These are phyloP conservation scores for Vicugna pacos DNA, from an alignment of 2,113 vertebrate species.

Conservation along the genomic window DNA sequence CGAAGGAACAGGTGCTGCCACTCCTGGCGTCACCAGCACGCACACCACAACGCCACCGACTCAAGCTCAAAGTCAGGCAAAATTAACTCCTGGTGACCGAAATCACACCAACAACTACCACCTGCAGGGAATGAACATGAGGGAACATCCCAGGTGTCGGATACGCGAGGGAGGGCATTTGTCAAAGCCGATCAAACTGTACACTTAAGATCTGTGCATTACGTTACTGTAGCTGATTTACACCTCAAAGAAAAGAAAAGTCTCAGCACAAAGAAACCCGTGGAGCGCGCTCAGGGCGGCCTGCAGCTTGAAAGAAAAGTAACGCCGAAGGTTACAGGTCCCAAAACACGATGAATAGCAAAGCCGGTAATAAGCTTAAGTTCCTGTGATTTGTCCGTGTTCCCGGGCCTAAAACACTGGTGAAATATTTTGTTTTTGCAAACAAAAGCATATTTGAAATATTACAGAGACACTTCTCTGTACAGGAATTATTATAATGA, in stretches of 20 bases:
- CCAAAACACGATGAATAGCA: not conserved
- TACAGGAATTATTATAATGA: not conserved
- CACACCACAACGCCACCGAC: not conserved
- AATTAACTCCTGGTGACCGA: not conserved
- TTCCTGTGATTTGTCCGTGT: not conserved
- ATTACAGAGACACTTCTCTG: not conserved
- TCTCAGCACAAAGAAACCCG: not conserved
- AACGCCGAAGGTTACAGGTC: not conserved
- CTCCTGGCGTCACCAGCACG: not conserved
- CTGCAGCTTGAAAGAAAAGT: not conserved
- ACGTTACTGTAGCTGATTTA: not conserved
- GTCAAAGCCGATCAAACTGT: not conserved
- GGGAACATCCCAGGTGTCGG: not conserved
- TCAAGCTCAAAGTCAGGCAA: not conserved
- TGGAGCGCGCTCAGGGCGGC: not conserved
- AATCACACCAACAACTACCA: not conserved
- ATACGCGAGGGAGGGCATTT: not conserved
- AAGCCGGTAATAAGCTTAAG: not conserved
- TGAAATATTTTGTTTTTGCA: not conserved
- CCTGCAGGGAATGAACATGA: not conserved
- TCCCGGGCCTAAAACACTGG: not conserved
- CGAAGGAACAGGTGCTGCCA: not conserved
- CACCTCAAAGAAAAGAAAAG: constrained; percentile 9
- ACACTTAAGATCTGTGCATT: not conserved
- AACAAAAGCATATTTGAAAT: constrained; percentile 13